phyloP scores from a whole-genome alignment of 2,888 invertebrate genomes.

The Serripes groenlandicus region DNA sequence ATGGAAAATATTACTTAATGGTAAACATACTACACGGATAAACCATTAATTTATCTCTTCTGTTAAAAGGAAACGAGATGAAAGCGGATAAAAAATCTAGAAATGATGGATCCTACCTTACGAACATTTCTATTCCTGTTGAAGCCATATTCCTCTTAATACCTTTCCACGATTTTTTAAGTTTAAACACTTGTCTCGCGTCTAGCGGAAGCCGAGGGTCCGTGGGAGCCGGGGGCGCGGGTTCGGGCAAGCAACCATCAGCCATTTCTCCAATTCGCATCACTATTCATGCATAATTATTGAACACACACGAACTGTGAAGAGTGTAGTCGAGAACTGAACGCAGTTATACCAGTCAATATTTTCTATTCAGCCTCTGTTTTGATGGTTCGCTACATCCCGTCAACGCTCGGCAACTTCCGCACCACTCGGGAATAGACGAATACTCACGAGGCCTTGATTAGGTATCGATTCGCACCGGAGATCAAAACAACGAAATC shows the following conservation, averaged over 20 bases:
- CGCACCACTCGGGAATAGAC: not conserved
- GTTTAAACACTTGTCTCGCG: constrained; percentile 82
- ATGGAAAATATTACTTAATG: too few species aligned
- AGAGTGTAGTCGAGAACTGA: constrained; percentile 10
- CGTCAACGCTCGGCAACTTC: constrained; percentile 7
- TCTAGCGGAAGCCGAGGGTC: constrained; percentile 82
- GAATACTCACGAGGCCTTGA: constrained; percentile 18
- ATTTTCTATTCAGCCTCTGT: constrained; percentile 23
- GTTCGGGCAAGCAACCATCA: constrained; percentile 72
- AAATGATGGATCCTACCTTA: constrained; percentile 75
- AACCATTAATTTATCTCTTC: not conserved
- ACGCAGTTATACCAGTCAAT: constrained; percentile 24
- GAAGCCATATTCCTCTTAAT: constrained; percentile 82
- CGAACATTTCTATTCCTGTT: constrained; percentile 84
- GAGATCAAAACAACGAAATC: not conserved
- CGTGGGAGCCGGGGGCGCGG: constrained; percentile 77
- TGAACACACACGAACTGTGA: constrained; percentile 21
- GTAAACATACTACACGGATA: too few species aligned
- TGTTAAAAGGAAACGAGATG: not conserved
- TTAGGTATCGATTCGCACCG: constrained; percentile 10
- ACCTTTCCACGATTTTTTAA: constrained; percentile 85
- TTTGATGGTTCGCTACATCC: not conserved
- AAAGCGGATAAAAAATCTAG: not conserved
- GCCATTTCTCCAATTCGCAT: constrained; percentile 72
- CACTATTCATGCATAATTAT: constrained; percentile 17